phyloP scores from a whole-genome alignment of 2,888 invertebrate genomes.

The Hemistola chrysoprasaria region DNA sequence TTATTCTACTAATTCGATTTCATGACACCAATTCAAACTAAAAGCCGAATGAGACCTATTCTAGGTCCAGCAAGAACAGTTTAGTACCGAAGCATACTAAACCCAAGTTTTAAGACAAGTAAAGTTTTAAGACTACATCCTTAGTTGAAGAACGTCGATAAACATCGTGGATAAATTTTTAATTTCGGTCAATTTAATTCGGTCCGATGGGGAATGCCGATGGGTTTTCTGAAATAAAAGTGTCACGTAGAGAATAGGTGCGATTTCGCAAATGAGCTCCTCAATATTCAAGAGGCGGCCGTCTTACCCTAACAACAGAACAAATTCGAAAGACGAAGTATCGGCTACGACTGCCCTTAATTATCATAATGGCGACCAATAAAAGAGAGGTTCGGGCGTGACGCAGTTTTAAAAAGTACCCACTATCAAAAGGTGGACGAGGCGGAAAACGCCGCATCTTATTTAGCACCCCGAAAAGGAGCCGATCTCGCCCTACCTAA shows the following conservation, averaged over 20 bases:
- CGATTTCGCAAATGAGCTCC: constrained; percentile 75
- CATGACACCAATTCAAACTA: too few species aligned
- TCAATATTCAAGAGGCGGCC: constrained; percentile 76
- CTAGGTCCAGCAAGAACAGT: constrained; percentile 9
- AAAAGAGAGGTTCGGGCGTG: constrained; percentile 78
- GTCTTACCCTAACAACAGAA: constrained; percentile 75
- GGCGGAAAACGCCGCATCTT: constrained; percentile 54
- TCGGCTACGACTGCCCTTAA: constrained; percentile 78
- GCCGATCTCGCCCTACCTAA: constrained; percentile 59
- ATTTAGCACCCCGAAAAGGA: constrained; percentile 62
- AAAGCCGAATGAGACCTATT: background rate
- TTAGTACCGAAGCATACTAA: constrained; percentile 13
- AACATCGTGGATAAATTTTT: constrained; percentile 45
- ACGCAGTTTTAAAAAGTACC: constrained; percentile 76
- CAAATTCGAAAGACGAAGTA: constrained; percentile 78
- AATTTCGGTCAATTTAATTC: constrained; percentile 51
- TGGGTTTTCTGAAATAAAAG: constrained; percentile 49
- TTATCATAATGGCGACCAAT: constrained; percentile 81
- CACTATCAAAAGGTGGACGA: constrained; percentile 67
- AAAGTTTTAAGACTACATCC: constrained; percentile 20
- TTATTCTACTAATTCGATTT: too few species aligned
- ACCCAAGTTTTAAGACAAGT: constrained; percentile 15
- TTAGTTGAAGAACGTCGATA: constrained; percentile 22
- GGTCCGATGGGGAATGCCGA: constrained; percentile 26
- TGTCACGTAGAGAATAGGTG: constrained; percentile 77